Percentiles rank a stretch among this genome's conserved stretches.
Evolutionary conservation across 1,140 invertebrate species (phyloP).

Genomic region (Drosophila bipectinata): DNA sequence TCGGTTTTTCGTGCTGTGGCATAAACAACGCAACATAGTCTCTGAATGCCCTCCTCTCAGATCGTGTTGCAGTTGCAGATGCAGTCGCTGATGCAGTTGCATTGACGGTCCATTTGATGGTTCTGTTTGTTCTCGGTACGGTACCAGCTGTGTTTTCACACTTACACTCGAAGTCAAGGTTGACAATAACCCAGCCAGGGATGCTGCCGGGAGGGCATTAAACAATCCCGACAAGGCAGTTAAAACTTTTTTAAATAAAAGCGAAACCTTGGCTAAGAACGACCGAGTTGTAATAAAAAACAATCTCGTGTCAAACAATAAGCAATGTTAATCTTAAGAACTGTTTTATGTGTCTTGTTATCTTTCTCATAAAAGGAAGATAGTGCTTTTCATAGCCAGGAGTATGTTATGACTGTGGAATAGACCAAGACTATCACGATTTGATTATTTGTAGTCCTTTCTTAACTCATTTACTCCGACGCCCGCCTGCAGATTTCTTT

Average conservation of each 20-base stretch:
- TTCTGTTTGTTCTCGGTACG: constrained; percentile 38
- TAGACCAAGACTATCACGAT: background rate
- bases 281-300: constrained; percentile 1
- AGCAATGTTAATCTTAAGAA: constrained; percentile 16
- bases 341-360: constrained; percentile 7
- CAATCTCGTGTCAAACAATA: constrained; percentile 1
- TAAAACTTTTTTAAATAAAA: constrained; percentile 15
- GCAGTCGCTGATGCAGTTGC: constrained; percentile 15
- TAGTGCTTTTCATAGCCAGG: no score
- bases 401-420: background rate
- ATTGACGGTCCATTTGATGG: constrained; percentile 46
- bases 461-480: background rate
- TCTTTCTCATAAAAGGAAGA: background rate
- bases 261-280: constrained; percentile 20
- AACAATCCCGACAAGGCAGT: constrained; percentile 1
- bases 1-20: constrained; percentile 59
- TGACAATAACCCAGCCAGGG: constrained; percentile 26
- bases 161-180: constrained; percentile 47
- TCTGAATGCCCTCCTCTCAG: constrained; percentile 4
- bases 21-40: constrained; percentile 64
- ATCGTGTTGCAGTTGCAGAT: constrained; percentile 56
- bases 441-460: background rate
- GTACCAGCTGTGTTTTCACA: constrained; percentile 70
- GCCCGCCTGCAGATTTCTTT: constrained; percentile 10
- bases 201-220: background rate